These are phyloP conservation scores for Rhamphomyia laevipes DNA, from an alignment of 2,888 invertebrate genomes.

Conservation along the genomic window DNA sequence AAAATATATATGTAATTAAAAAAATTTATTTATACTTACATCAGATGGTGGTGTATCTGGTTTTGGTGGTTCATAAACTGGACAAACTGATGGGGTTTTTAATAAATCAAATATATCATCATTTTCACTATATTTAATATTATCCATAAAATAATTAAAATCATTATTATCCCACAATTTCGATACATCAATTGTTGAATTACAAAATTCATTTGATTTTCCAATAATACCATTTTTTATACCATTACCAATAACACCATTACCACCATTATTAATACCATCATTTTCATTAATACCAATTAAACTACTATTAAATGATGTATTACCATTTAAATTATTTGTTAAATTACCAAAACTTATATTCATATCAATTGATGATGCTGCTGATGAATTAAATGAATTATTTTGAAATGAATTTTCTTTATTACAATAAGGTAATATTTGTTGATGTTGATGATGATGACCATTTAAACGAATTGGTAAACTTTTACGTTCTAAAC, in stretches of 20 bases:
- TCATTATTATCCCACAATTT: not conserved
- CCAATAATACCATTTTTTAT: not conserved
- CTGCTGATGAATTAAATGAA: not conserved
- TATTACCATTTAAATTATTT: no score
- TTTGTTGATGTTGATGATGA: not conserved
- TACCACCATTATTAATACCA: not conserved
- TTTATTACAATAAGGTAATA: not conserved
- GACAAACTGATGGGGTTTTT: conserved; percentile 23
- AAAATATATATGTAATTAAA: not conserved
- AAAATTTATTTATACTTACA: conserved; percentile 17
- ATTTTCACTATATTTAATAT: conserved; percentile 9
- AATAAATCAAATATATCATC: conserved; percentile 22
- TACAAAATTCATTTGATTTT: not conserved
- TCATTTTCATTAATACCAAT: not conserved
- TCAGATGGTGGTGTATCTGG: conserved; percentile 30
- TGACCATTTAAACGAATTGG: not conserved
- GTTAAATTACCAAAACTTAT: not conserved
- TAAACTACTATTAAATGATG: no score
- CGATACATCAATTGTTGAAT: not conserved
- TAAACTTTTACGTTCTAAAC: no score
- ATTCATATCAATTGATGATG: not conserved
- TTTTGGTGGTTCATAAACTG: conserved; percentile 30
- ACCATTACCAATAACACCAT: not conserved
- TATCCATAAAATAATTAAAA: conserved; percentile 12
- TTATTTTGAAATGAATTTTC: not conserved